Evolutionary conservation across 1,140 invertebrate species (phyloP), one percentile per base, ranked within the genome.

Genomic region (Eubasilissa regina): DNA sequence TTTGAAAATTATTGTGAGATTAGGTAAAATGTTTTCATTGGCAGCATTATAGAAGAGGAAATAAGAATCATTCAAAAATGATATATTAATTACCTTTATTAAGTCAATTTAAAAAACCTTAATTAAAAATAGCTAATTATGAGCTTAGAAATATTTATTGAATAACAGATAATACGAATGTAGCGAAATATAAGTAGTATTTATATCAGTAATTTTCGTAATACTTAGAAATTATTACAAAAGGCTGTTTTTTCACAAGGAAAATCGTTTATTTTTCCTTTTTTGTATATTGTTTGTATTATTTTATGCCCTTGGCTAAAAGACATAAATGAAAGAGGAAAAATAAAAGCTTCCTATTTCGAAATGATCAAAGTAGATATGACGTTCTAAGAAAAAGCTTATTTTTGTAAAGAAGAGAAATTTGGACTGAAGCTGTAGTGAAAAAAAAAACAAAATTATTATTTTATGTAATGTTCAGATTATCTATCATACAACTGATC

Each of bases 201-300:
- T 51, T 51, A 35, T 13, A 51, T 51, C 47, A n/a, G 15, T 17
- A 48, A 47, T 68, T 68, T 68, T 68, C 45, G 44, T 1, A 68
- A 17, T 17, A 35, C n/a, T n/a, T n/a, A n/a, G n/a, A n/a, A n/a
- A n/a, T 47, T 68, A 68, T 68, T 68, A 68, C 64, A 17, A 68
- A 68, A 21, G 8, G 15, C 15, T 19, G 12, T 68, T 68, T 68
- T 47, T 8, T 15, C 45, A 68, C 4, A 45, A 3, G 25, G 6
- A 35, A 35, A 35, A 35, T 47, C 64, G 43, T 68, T 45, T 68
- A 68, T 9, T 21, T 64, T 68, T 68, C 64, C 64, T 43, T n/a
- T 68, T 35, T 68, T 68, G 64, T 68, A 44, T 47, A 25, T 68
- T 68, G n/a, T 47, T 68, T 68, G 64, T 47, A 45, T 68, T 45